phyloP scores from a whole-genome alignment of 2,113 vertebrate species.

The Tetrao urogallus region DNA sequence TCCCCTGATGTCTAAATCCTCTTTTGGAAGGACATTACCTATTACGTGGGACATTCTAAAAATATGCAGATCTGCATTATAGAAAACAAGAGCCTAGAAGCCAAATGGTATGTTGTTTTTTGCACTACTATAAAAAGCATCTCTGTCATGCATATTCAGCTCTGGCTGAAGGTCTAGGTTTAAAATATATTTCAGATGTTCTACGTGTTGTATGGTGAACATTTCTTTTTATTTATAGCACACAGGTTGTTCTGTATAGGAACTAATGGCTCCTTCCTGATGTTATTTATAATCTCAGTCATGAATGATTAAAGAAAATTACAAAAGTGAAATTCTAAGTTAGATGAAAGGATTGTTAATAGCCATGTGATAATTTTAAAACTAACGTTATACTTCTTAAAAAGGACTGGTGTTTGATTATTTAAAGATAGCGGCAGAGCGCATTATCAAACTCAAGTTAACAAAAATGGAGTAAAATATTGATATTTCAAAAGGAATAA shows the following conservation, averaged over 20 bases:
- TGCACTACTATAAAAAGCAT: background rate
- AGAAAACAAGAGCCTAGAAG: slow-evolving; percentile 23
- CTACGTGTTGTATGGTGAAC: background rate
- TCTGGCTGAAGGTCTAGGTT: background rate
- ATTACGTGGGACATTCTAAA: slow-evolving; percentile 12
- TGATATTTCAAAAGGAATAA: background rate
- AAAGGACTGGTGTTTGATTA: background rate
- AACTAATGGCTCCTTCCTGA: background rate
- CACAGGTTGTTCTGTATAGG: background rate
- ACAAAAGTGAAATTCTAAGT: background rate
- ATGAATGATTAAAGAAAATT: background rate
- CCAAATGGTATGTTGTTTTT: background rate
- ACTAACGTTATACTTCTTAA: background rate
- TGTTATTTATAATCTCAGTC: background rate
- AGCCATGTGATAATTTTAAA: background rate
- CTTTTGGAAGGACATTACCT: background rate
- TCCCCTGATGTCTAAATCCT: slow-evolving; percentile 40
- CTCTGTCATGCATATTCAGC: background rate
- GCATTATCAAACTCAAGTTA: background rate
- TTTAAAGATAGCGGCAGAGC: background rate
- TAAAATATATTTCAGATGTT: background rate
- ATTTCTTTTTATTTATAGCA: background rate
- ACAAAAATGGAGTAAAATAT: background rate
- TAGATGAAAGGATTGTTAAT: background rate
- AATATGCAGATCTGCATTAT: background rate